Evolutionary conservation across 2,888 invertebrate genomes (phyloP), one percentile per base, ranked within the genome.

Genomic region (Blera fallax): DNA sequence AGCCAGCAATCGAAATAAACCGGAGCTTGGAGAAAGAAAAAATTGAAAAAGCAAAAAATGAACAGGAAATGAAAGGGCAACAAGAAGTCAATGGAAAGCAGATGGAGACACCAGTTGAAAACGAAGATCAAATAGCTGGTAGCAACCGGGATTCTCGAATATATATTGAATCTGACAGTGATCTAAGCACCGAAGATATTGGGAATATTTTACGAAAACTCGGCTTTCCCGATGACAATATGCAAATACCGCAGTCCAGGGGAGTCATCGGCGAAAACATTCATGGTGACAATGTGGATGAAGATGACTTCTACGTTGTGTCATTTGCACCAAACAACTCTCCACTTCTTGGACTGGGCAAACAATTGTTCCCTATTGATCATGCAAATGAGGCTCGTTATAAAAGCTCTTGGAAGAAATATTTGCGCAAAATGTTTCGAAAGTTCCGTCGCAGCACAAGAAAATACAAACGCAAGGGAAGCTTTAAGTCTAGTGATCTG

Each of bases 361-460:
- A 76, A 56, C 10, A 76, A 43, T 18, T 82, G 11, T 40, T 70
- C 34, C 29, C 56, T 8, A 64, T 77, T 3, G 67, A 83, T 16
- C 43, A 72, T 18, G 50, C 45, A 56, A 65, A 60, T 40, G 78
- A 83, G 60, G 83, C 45, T 7, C 72, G 83, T 18, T 34, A 37
- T 34, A 77, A 50, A 18, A 67, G 50, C 6, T 67, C 81, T 34
- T 60, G 72, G 72, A 67, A 85, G 27, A 70, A 14, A 56, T 85
- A 81, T 52, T 50, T 81, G 6, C 81, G 81, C 4, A 81, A 43
- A 56, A 72, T 81, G 40, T 62, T 52, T 27, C 81, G 81, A 67
- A 80, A 81, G 65, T 72, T 81, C 24, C 85, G 81, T 18, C 76
- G 76, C 7, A 62, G 10, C 7, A 70, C 69, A 2, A 84, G 32